Base-by-base conservation (phyloP, 1,140 invertebrate genomes). In the Achatina immaculata region DNA sequence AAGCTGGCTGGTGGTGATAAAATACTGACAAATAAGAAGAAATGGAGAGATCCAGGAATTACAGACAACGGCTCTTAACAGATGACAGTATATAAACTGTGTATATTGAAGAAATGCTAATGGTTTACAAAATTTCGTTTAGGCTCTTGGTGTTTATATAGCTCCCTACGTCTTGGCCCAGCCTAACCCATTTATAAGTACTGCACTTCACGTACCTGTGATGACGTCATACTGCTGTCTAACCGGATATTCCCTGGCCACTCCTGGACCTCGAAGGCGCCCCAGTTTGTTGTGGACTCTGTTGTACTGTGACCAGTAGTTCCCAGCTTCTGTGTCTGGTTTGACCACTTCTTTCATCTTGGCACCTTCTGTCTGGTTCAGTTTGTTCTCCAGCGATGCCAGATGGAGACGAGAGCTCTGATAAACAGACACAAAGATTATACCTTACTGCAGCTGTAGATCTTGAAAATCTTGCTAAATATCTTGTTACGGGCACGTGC, bases 261-360 rank as follows among this genome's bases (percentile, higher is more conserved):
- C 85, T 0, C 86, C 87, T 28, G 86, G 85, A 36, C 86, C 86
- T 31, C 82, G 74, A 48, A 88, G 75, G 14, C 66, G 48, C 24
- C 86, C 87, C 74, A 88, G 78, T 81, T 87, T 88, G 69, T 83
- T 84, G 74, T 88, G 86, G 36, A 85, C 84, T n/a, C 85, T 76
- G n/a, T 83, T 84, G 76, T 88, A 88, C 75, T 88, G 86, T 48
- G 86, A 82, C 83, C 85, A 88, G 83, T 87, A 87, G 45, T 55
- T 87, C 24, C 74, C 69, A 16, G 83, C 82, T 36, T 42, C 28
- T 3, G 69, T 51, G 24, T 78, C 74, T 0, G 83, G 81, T 28
- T 80, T 78, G 16, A 87, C 77, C 16, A 83, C 82, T 11, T 82
- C 75, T 48, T 82, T 84, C 55, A 87, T 78, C 24, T 86, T 81